Base-by-base conservation (phyloP, 2,797 vertebrate genomes). In the Characodon lateralis region DNA sequence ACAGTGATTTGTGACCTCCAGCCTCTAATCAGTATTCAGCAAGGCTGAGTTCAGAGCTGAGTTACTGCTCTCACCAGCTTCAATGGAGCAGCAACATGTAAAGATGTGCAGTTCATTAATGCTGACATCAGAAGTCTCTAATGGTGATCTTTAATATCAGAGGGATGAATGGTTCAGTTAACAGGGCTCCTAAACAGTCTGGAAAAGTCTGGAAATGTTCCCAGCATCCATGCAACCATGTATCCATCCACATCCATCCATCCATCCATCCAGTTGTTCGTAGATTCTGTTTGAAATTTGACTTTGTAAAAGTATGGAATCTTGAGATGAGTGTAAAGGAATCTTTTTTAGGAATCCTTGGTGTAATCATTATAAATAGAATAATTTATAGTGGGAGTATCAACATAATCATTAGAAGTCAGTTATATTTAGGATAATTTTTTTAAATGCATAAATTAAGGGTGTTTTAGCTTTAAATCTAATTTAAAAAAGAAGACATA, bases 11-110 rank as follows among this genome's bases (percentile, higher is more conserved):
- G 78, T 84, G 78, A 76, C 77, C 73, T 78, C 80, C 76, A 71
- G 80, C 80, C 72, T 16, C 69, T 66, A 74, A 83, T 90, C 83
- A 81, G 83, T 77, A 87, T 86, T 85, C 83, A 75, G 55, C 5
- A 56, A 7, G 81, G 48, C 68, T 72, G 75, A 79, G 80, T 63
- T 6, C 46, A 59, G 78, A 14, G 3, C 77, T 59, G 73, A 71
- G 79, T 84, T 82, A 63, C 71, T 63, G 28, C 81, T 84, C 79
- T 82, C 78, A 72, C 39, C 65, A 74, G 78, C 83, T 70, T 66
- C 55, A 81, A 77, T 43, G 69, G 3, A 39, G 26, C n/a, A 59
- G 43, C 69, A 31, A 18, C 59, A 31, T 22, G 24, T 41, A 65
- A 50, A 83, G 83, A 77, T 78, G 66, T 28, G 31, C 66, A 43